These are phyloP conservation scores for Zaprionus capensis DNA, from an alignment of 1,140 invertebrate species.

Conservation along the genomic window DNA sequence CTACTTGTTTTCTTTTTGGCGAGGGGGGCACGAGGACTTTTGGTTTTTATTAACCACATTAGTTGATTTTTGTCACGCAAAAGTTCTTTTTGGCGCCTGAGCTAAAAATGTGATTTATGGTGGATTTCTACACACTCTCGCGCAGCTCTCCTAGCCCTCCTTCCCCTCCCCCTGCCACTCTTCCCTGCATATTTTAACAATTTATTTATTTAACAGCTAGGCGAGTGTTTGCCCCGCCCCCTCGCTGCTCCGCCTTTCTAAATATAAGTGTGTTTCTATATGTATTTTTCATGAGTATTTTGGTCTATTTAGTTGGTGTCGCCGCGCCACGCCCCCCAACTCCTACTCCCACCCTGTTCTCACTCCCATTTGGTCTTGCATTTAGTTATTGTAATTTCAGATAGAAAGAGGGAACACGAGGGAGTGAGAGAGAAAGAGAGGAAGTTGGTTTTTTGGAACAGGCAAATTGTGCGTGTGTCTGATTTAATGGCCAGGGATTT, in stretches of 20 bases:
- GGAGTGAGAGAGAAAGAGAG: neutral
- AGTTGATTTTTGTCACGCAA: slow-evolving; percentile 82
- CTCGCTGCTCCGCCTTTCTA: neutral
- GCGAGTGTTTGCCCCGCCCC: slow-evolving; percentile 29
- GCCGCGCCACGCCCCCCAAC: neutral
- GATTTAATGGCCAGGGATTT: slow-evolving; percentile 68
- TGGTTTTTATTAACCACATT: slow-evolving; percentile 79
- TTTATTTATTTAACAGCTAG: slow-evolving; percentile 73
- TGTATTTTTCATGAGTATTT: slow-evolving; percentile 38
- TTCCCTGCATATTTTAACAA: slow-evolving; percentile 71
- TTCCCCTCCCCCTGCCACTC: slow-evolving; percentile 6
- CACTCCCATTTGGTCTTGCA: slow-evolving; percentile 30
- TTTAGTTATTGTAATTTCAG: slow-evolving; percentile 75
- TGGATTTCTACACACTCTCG: slow-evolving; percentile 70
- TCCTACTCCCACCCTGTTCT: too few species aligned
- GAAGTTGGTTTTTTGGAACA: slow-evolving; percentile 26
- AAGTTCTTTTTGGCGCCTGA: slow-evolving; percentile 56
- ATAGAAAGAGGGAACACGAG: neutral
- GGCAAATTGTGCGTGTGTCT: slow-evolving; percentile 61
- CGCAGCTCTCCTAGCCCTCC: neutral
- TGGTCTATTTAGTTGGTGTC: slow-evolving; percentile 39
- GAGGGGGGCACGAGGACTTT: neutral
- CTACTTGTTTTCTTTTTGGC: slow-evolving; percentile 12
- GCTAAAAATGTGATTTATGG: slow-evolving; percentile 74
- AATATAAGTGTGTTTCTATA: slow-evolving; percentile 11